Evolutionary conservation across 2,797 vertebrate genomes (phyloP).

Genomic region (Galaxias olidus): DNA sequence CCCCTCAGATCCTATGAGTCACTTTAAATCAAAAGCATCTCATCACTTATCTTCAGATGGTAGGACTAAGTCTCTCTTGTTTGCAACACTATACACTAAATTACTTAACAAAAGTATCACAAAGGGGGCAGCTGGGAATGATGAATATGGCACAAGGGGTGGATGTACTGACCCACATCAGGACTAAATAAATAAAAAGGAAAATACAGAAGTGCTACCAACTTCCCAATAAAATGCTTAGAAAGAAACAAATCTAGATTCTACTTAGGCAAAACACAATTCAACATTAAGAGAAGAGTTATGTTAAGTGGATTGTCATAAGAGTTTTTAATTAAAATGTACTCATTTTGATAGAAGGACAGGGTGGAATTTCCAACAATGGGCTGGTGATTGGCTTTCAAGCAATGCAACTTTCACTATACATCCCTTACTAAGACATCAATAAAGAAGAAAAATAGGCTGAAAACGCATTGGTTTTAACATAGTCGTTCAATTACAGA

Average conservation of each 20-base stretch:
- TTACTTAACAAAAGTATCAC: conserved; percentile 53
- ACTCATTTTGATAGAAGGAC: conserved; percentile 57
- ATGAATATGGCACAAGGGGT: conserved; percentile 34
- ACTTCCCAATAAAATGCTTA: conserved; percentile 51
- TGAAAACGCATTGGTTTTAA: conserved; percentile 46
- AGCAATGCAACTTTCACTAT: conserved; percentile 56
- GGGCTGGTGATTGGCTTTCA: conserved; percentile 61
- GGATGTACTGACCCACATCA: conserved; percentile 56
- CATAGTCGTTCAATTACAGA: conserved; percentile 27
- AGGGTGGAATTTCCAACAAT: conserved; percentile 56
- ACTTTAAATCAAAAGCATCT: conserved; percentile 28
- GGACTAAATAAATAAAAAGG: conserved; percentile 72
- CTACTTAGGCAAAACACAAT: conserved; percentile 49
- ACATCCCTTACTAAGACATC: conserved; percentile 66
- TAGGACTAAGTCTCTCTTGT: conserved; percentile 1
- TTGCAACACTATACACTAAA: conserved; percentile 43
- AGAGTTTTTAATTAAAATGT: conserved; percentile 54
- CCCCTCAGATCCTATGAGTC: conserved; percentile 27
- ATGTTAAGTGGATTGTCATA: conserved; percentile 67
- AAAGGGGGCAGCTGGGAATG: conserved; percentile 36
- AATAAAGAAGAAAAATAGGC: conserved; percentile 28
- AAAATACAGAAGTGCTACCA: conserved; percentile 62
- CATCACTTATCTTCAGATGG: conserved; percentile 5
- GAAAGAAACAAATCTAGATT: conserved; percentile 47
- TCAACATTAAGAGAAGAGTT: conserved; percentile 51